phyloP scores from a whole-genome alignment of 2,113 vertebrate species.

The Dunckerocampus dactyliophorus region DNA sequence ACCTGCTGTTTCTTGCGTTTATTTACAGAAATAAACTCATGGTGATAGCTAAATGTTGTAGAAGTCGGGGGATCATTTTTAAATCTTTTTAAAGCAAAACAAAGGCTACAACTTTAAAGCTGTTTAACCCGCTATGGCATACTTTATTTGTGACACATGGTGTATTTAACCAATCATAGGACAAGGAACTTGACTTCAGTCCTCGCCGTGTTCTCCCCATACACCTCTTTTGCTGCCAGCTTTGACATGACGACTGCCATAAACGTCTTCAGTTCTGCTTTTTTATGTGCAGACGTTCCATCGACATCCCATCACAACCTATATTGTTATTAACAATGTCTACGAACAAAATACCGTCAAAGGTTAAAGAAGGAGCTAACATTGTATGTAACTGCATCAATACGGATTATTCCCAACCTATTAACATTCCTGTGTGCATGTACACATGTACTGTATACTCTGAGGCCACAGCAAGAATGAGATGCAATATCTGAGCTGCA shows the following conservation, averaged over 20 bases:
- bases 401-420: too few species aligned
- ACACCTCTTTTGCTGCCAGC: slow-evolving; percentile 25
- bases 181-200: too few species aligned
- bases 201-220: too few species aligned
- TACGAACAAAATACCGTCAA: background rate
- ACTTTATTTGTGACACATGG: slow-evolving; percentile 9
- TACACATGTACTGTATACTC: too few species aligned
- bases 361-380: background rate
- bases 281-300: slow-evolving; percentile 37
- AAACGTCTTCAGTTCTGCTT: slow-evolving; percentile 47
- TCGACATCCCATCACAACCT: background rate
- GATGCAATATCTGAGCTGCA: too few species aligned
- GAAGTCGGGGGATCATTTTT: background rate
- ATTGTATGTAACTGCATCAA: background rate
- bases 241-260: slow-evolving; percentile 34
- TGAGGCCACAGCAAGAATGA: too few species aligned
- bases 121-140: background rate
- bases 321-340: background rate
- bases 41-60: background rate
- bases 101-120: background rate
- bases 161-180: background rate
- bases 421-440: too few species aligned
- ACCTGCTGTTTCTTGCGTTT: background rate
- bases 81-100: background rate
- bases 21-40: slow-evolving; percentile 3